Percentiles rank a stretch among this genome's conserved stretches.
Evolutionary conservation across 2,797 vertebrate species (phyloP).

Genomic region (Anabas testudineus): DNA sequence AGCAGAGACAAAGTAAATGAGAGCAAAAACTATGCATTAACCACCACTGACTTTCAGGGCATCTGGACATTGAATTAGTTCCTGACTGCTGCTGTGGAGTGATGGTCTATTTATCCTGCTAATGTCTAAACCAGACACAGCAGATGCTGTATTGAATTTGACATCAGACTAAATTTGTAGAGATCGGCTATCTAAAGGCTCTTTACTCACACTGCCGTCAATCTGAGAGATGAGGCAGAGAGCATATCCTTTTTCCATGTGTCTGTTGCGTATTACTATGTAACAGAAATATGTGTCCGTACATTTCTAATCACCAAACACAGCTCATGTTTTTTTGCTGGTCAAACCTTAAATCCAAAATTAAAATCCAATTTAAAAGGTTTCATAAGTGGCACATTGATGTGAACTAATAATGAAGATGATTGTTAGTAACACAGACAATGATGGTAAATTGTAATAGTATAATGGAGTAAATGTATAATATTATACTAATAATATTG

Average conservation of each 20-base stretch:
- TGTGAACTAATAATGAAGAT: not conserved
- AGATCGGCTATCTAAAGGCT: conserved; percentile 33
- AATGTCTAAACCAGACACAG: conserved; percentile 69
- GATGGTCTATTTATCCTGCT: conserved; percentile 66
- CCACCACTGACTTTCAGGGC: conserved; percentile 40
- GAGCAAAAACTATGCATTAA: conserved; percentile 35
- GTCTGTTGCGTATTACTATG: conserved; percentile 1
- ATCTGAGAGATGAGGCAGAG: conserved; percentile 1
- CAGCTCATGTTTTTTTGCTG: no score
- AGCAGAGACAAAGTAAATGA: not conserved
- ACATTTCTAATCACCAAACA: no score
- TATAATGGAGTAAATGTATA: not conserved
- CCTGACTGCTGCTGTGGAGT: conserved; percentile 45
- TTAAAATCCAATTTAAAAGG: no score
- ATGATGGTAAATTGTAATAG: not conserved
- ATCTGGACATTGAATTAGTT: conserved; percentile 66
- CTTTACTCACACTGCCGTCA: conserved; percentile 9
- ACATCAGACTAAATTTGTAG: conserved; percentile 40
- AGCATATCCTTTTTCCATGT: conserved; percentile 1
- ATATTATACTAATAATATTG: no score
- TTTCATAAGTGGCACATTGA: not conserved
- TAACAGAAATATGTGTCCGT: not conserved
- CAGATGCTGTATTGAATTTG: conserved; percentile 65
- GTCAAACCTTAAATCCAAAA: no score
- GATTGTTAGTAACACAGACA: not conserved